These are phyloP conservation scores for Diarsia dahlii DNA, from an alignment of 2,888 invertebrate species.

Conservation along the genomic window DNA sequence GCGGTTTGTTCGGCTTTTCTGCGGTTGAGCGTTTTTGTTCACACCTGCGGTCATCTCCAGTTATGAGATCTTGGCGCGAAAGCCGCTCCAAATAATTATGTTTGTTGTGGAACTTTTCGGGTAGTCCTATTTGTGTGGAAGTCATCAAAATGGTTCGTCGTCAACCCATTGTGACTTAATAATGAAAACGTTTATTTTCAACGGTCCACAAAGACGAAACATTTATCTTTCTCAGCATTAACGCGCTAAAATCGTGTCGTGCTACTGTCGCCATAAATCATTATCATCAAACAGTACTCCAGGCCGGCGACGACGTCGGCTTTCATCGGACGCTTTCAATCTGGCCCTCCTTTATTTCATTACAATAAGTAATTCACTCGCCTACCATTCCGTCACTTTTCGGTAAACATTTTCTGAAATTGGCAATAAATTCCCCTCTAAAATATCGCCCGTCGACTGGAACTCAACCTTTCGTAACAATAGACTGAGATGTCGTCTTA, in stretches of 20 bases:
- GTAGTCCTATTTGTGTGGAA: constrained; percentile 64
- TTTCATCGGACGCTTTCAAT: constrained; percentile 89
- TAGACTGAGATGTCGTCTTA: constrained; percentile 83
- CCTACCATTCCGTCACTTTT: constrained; percentile 88
- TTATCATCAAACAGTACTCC: constrained; percentile 87
- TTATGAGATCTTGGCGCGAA: constrained; percentile 72
- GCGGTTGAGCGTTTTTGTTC: constrained; percentile 84
- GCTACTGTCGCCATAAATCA: constrained; percentile 89
- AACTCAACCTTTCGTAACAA: constrained; percentile 82
- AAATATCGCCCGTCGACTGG: constrained; percentile 82
- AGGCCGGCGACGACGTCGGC: constrained; percentile 81
- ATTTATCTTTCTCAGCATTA: constrained; percentile 88
- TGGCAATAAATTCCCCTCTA: constrained; percentile 89
- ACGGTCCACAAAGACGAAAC: constrained; percentile 78
- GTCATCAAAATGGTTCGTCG: constrained; percentile 61
- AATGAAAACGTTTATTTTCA: constrained; percentile 78
- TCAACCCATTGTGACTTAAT: constrained; percentile 66
- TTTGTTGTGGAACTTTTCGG: constrained; percentile 56
- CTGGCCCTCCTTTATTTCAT: constrained; percentile 88
- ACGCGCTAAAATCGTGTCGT: constrained; percentile 86
- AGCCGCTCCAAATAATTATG: constrained; percentile 58
- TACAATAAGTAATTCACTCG: constrained; percentile 90
- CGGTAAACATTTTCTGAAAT: constrained; percentile 89
- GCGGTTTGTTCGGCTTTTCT: constrained; percentile 79
- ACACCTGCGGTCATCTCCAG: constrained; percentile 82